A percentile compares a stretch with the other conserved stretches of the same genome.
These are phyloP conservation scores for Theocolax elegans DNA, from an alignment of 1,140 invertebrate genomes.

Conservation along the genomic window DNA sequence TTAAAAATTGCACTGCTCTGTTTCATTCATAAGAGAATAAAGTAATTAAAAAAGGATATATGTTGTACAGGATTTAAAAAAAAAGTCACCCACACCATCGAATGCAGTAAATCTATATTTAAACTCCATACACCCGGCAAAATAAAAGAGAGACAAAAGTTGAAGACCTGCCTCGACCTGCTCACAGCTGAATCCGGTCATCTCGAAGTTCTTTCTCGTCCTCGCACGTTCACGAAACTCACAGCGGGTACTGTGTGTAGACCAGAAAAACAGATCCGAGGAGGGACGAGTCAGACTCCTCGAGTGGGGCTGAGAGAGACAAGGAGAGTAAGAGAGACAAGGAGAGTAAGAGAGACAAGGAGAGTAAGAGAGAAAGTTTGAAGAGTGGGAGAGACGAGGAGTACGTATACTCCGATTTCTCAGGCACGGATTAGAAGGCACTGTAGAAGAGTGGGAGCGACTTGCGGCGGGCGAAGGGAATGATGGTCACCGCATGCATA, in stretches of 20 bases:
- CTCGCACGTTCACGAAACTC: neutral
- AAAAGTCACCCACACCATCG: neutral
- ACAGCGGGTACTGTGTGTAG: neutral
- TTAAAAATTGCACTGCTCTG: too few relatives aligned
- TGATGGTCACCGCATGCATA: too few relatives aligned
- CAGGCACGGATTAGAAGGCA: constrained; percentile 1
- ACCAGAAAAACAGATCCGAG: neutral
- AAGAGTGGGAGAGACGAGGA: neutral
- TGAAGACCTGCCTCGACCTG: constrained; percentile 34
- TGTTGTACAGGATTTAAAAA: too few relatives aligned
- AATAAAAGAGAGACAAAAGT: constrained; percentile 8
- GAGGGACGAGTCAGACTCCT: neutral
- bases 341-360: neutral
- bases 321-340: neutral
- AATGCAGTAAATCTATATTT: constrained; percentile 20
- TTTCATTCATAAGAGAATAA: too few relatives aligned
- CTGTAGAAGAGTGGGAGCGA: neutral
- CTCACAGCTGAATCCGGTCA: neutral
- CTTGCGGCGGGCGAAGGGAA: too few relatives aligned
- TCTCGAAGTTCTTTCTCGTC: neutral
- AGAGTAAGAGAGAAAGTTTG: neutral
- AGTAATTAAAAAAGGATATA: too few relatives aligned
- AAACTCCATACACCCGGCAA: neutral
- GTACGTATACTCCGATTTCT: neutral
- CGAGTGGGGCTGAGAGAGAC: too few relatives aligned